Evolutionary conservation across 1,140 invertebrate genomes (phyloP).

Genomic region (Ips nitidus): DNA sequence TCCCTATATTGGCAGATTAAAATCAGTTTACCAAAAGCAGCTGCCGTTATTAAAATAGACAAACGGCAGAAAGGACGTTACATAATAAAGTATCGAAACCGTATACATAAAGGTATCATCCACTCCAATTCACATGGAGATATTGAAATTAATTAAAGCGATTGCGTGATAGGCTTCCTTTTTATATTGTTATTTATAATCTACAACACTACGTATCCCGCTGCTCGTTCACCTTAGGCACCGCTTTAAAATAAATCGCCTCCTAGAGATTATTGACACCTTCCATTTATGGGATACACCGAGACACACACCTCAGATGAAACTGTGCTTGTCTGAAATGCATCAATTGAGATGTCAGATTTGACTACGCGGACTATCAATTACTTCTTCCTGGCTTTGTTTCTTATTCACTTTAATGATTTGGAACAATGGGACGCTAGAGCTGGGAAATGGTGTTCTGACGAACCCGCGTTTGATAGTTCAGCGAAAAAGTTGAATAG

Average conservation of each 20-base stretch:
- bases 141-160: background rate
- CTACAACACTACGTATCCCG: slow-evolving; percentile 9
- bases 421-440: slow-evolving; percentile 17
- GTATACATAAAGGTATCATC: too few species aligned
- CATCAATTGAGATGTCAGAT: slow-evolving; percentile 29
- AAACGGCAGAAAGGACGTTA: too few species aligned
- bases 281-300: slow-evolving; percentile 27
- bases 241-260: slow-evolving; percentile 16
- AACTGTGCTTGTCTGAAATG: slow-evolving; percentile 13
- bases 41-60: too few species aligned
- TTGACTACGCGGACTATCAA: slow-evolving; percentile 26
- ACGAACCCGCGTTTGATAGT: too few species aligned
- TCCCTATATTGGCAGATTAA: too few species aligned
- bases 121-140: too few species aligned
- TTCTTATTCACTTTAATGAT: slow-evolving; percentile 21
- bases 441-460: too few species aligned
- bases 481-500: too few species aligned
- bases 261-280: slow-evolving; percentile 31
- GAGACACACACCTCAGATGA: slow-evolving; percentile 24
- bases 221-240: slow-evolving; percentile 8
- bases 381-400: slow-evolving; percentile 17
- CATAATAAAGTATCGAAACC: too few species aligned
- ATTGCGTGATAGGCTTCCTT: background rate
- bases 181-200: slow-evolving; percentile 5
- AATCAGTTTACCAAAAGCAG: too few species aligned